Base-by-base conservation (phyloP, 2,113 vertebrate genomes). In the Eclectus roratus region DNA sequence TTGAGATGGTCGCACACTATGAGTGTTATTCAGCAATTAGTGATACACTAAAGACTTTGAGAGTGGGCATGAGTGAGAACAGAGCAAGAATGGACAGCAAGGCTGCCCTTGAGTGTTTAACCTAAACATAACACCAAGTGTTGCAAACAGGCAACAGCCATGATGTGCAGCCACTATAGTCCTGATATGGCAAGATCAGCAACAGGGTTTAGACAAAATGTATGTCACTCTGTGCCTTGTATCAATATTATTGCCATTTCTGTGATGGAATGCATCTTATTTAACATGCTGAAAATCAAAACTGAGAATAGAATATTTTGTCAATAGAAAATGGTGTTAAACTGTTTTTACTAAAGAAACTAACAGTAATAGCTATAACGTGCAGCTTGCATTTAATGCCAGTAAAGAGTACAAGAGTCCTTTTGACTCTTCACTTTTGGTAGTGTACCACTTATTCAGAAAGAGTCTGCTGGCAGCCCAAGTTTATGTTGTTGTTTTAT, bases 151-250 rank as follows among this genome's bases (percentile, higher is more conserved):
- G 15, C 17, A 77, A 63, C 31, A 85, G 28, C 3, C 24, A 29
- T 0, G 0, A 78, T 13, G 14, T 44, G 25, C 27, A 60, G 33
- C 13, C 17, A 6, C 39, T 72, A 49, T 41, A 72, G 69, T 72
- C 37, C 18, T 46, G 49, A 85, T 35, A 66, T 2, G 5, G 37
- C 44, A 88, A 61, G 31, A 77, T 28, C 31, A 77, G 1, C 33
- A 58, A 72, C 17, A 80, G 4, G 2, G 6, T 41, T 90, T 83
- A 64, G 35, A 80, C 39, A 86, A 86, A 74, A 86, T 15, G 12
- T 41, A 3, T 12, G 24, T 56, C 44, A 68, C 4, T 4, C 6
- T 14, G 7, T 1, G 3, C 1, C 0, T 24, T 53, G 3, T 27
- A 80, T 33, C 31, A 63, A 18, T 47, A 49, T 71, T 74, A 53